Percentiles rank a stretch among this genome's conserved stretches.
These are phyloP conservation scores for Erebia aethiops DNA, from an alignment of 2,888 invertebrate genomes.

Conservation along the genomic window DNA sequence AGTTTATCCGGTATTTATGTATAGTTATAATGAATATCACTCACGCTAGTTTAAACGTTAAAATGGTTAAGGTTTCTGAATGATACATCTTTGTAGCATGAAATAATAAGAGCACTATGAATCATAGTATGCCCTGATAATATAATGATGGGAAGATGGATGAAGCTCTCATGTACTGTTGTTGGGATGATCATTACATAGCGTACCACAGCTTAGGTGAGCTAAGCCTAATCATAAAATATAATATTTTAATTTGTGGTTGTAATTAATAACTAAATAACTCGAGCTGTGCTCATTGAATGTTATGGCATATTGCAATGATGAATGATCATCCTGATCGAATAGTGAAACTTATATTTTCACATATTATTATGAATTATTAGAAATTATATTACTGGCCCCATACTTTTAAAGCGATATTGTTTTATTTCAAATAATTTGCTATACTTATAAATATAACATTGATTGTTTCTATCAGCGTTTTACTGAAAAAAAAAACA, in stretches of 20 bases:
- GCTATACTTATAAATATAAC: conserved; percentile 52
- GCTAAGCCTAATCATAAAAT: conserved; percentile 18
- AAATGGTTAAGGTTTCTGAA: neutral
- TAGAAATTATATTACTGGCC: conserved; percentile 61
- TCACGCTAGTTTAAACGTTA: too few species aligned
- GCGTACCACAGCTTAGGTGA: conserved; percentile 19
- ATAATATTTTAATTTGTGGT: conserved; percentile 21
- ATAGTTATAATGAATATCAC: too few species aligned
- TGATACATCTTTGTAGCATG: conserved; percentile 21
- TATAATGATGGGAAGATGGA: conserved; percentile 53
- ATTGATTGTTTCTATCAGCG: conserved; percentile 48
- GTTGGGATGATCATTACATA: conserved; percentile 56
- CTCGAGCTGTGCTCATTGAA: conserved; percentile 20
- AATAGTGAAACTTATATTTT: conserved; percentile 59
- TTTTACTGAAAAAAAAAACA: conserved; percentile 53
- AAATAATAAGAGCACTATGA: conserved; percentile 41
- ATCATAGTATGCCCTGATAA: conserved; percentile 35
- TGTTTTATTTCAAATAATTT: conserved; percentile 61
- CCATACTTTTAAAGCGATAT: conserved; percentile 56
- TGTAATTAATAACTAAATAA: neutral
- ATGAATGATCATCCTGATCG: conserved; percentile 58
- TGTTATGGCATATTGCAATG: conserved; percentile 40
- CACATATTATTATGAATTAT: conserved; percentile 55
- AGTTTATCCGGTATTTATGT: too few species aligned
- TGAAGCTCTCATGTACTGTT: conserved; percentile 63